Evolutionary conservation across 2,888 invertebrate genomes (phyloP), one percentile per base, ranked within the genome.

Genomic region (Carterocephalus palaemon): DNA sequence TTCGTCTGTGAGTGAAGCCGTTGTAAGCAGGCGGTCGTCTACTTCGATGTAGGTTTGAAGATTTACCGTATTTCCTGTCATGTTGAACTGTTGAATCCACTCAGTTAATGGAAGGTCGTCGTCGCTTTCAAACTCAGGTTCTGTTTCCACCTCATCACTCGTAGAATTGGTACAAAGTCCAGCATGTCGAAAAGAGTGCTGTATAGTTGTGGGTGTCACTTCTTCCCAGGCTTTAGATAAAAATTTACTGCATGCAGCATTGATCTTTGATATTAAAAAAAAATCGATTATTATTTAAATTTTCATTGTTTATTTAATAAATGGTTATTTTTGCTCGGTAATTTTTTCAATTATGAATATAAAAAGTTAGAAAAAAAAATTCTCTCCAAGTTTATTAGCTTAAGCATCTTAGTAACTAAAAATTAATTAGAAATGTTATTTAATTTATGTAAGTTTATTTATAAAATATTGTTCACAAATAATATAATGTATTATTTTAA

Each of bases 181-280:
- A 29, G 46, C 41, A 42, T 53, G 52, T 32, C 41, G 52, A 54
- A 53, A 56, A 50, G 52, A 55, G 20, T 53, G 53, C 24, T 56
- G 51, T 41, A 49, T 53, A 48, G 53, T 54, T 13, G 53, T 26
- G 6, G 49, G 12, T 47, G 53, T 56, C 13, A 52, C 50, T 9
- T 53, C 48, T 55, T 56, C 23, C 53, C 55, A 56, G 49, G 53
- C 52, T 53, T 53, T 48, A 20, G 48, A 53, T 49, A 56, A 22
- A 39, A 52, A 51, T 39, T 47, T 20, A 56, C 48, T 56, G 57
- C 57, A 13, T 59, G 54, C 28, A 59, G 57, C 56, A 59, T 62
- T n/a, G n/a, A n/a, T n/a, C n/a, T n/a, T n/a, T n/a, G n/a, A n/a
- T n/a, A n/a, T n/a, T n/a, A n/a, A n/a, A n/a, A n/a, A n/a, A n/a